phyloP scores from a whole-genome alignment of 2,797 vertebrate species.

The Scleropages formosus region DNA sequence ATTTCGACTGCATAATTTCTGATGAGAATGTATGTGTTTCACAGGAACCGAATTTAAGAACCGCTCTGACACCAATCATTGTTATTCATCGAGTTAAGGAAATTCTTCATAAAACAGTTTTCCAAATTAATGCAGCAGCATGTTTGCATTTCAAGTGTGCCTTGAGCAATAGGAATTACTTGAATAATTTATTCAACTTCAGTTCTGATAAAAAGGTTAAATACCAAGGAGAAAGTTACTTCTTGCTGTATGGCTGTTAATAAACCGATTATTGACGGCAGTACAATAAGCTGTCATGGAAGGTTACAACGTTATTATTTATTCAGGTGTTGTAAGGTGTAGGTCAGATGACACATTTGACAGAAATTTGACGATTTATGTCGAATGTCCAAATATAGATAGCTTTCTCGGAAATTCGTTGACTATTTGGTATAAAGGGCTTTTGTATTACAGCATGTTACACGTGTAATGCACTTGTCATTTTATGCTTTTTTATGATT shows the following conservation, averaged over 20 bases:
- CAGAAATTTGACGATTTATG: conserved; percentile 7
- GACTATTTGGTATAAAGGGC: conserved; percentile 8
- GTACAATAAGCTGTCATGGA: conserved; percentile 5
- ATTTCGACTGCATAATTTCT: too few relatives aligned
- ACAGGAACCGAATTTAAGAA: too few relatives aligned
- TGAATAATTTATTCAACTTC: neutral
- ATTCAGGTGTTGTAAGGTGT: conserved; percentile 2
- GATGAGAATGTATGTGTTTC: too few relatives aligned
- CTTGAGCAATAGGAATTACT: neutral
- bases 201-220: neutral
- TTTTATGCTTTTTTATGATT: neutral
- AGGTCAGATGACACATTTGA: conserved; percentile 10
- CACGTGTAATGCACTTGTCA: neutral
- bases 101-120: neutral
- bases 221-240: conserved; percentile 2
- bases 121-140: neutral
- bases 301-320: conserved; percentile 9
- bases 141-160: neutral
- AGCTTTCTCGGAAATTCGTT: conserved; percentile 23
- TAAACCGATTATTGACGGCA: neutral
- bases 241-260: conserved; percentile 5
- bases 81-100: too few relatives aligned
- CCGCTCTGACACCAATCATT: too few relatives aligned
- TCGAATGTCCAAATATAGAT: conserved; percentile 11
- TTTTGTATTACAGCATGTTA: conserved; percentile 6